Evolutionary conservation across 2,888 invertebrate species (phyloP), one percentile per base, ranked within the genome.

Genomic region (Phrixothrix hirtus): DNA sequence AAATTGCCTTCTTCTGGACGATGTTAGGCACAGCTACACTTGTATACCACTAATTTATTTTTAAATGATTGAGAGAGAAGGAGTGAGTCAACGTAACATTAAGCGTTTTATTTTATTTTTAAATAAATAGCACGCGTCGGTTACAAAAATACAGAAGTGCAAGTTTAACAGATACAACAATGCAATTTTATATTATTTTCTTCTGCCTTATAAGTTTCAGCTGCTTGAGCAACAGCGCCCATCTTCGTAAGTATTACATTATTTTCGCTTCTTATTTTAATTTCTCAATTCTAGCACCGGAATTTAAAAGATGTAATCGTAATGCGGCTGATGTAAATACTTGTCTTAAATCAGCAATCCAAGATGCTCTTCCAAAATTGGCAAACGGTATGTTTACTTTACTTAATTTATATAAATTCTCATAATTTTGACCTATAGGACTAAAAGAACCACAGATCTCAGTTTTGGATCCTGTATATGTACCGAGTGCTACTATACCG

Each of bases 311-410:
- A 63, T 87, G 86, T 65, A 75, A 78, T 36, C 79, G 79, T 57
- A 75, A 72, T 13, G 81, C 83, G 59, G 72, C 77, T 0, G 77
- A 81, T 53, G 72, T 83, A 17, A 80, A 80, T 65, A 78, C 81
- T 31, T 86, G 86, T 52, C 71, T 86, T 7, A 77, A 78, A 51
- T 64, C 71, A n/a, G 82, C 83, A 0, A 81, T 82, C 0, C 79
- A 79, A 2, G 79, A 81, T 36, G 84, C 84, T 0, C 70, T 85
- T 0, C 65, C 77, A 21, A 73, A 79, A 34, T 77, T 86, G 68
- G 82, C 76, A 60, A 70, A 77, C 1, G 51, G 51, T 51, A 25
- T 38, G 32, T 10, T n/a, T 10, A 2, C 10, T 7, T 5, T 21
- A 29, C 7, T 1, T 6, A 9, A 1, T 11, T 32, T 21, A 29